Evolutionary conservation across 2,113 vertebrate species (phyloP), one percentile per base, ranked within the genome.

Genomic region (Drymodes brunneopygia): DNA sequence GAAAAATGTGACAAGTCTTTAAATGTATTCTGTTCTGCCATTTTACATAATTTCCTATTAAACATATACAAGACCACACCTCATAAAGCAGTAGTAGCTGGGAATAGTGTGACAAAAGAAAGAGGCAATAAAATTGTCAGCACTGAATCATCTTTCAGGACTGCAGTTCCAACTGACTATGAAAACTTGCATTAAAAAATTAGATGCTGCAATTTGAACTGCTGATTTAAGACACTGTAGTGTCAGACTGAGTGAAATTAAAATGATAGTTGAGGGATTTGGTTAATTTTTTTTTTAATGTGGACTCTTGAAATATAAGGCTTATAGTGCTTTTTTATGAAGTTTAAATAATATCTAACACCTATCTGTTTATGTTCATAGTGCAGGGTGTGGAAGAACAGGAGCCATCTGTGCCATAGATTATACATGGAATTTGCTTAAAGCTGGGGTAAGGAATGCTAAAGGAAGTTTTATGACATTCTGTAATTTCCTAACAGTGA

Each of bases 381-480:
- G 99, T 98, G 99, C 99, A 95, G 99, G 99, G 90, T 99, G 99
- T 98, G 99, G 99, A 98, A 98, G 99, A 97, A 99, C 99, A 27
- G 99, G 99, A 74, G 99, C 99, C 93, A 99, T 99, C 97, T 99
- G 99, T 98, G 99, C 99, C 90, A 99, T 99, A 90, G 99, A 99
- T 98, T 99, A 99, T 98, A 99, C 99, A 1, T 99, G 99, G 99
- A 99, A 99, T 98, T 98, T 99, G 86, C 99, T 99, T 74, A 99
- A 99, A 98, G 99, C 99, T 93, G 99, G 99, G 98, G 99, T 99
- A 98, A 98, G 98, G 72, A 92, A 97, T 96, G 57, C 73, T 92
- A 54, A 42, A 83, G 54, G 56, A 91, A 57, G 21, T 50, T 73
- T 61, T 60, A 15, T 70, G 81, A 58, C 38, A 51, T 95, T 92